Conservation (phyloP, 2,888 invertebrate genomes). For the Chrysina gloriosa region DNA sequence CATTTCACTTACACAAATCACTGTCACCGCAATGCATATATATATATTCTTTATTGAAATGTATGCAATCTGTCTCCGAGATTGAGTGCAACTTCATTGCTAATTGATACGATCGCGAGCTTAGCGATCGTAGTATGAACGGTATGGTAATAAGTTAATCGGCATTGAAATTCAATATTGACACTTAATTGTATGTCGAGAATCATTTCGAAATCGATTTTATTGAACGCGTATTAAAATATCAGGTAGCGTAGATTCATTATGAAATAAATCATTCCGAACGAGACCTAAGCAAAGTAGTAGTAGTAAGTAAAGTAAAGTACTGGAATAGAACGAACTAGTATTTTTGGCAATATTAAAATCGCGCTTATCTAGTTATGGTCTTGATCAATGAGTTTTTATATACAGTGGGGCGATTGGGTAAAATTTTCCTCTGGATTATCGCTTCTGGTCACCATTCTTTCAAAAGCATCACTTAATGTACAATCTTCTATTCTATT, state of each 20-base stretch:
- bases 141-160: constrained; percentile 26
- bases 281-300: too few relatives aligned
- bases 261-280: neutral
- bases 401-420: too few relatives aligned
- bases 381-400: too few relatives aligned
- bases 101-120: constrained; percentile 8
- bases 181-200: constrained; percentile 15
- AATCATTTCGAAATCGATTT: neutral
- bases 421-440: too few relatives aligned
- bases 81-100: neutral
- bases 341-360: too few relatives aligned
- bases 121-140: constrained; percentile 1
- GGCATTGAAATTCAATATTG: constrained; percentile 28
- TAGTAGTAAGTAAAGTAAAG: neutral
- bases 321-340: too few relatives aligned
- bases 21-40: neutral
- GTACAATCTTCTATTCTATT: too few relatives aligned
- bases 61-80: neutral
- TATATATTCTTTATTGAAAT: neutral
- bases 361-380: too few relatives aligned
- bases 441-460: too few relatives aligned
- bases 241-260: neutral
- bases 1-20: constrained; percentile 22
- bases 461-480: too few relatives aligned
- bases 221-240: neutral